Percentiles rank a stretch among this genome's conserved stretches.
Evolutionary conservation across 2,888 invertebrate genomes (phyloP).

Genomic region (Ctena decussata): DNA sequence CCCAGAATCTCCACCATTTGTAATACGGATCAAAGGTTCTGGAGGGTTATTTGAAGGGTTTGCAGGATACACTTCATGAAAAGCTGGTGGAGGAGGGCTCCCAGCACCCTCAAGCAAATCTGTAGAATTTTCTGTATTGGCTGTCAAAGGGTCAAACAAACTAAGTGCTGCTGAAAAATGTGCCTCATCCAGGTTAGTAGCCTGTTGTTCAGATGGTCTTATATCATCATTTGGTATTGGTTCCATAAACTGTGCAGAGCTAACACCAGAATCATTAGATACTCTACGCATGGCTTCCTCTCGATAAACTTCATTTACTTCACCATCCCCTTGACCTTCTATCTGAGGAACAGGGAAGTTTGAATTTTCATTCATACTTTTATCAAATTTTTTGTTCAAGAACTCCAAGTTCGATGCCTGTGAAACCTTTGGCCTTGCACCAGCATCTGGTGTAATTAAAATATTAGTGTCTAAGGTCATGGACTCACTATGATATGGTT

Average conservation of each 20-base stretch:
- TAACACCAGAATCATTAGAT: conserved; percentile 62
- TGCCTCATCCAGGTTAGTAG: conserved; percentile 79
- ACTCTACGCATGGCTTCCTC: conserved; percentile 14
- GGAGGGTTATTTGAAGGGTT: conserved; percentile 2
- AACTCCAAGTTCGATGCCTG: not conserved
- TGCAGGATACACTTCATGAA: conserved; percentile 24
- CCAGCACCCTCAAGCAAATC: conserved; percentile 59
- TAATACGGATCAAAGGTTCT: conserved; percentile 18
- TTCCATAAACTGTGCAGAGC: conserved; percentile 45
- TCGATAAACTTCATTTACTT: not conserved
- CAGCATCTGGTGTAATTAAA: conserved; percentile 40
- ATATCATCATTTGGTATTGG: conserved; percentile 64
- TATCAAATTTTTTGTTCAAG: not conserved
- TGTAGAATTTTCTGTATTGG: conserved; percentile 21
- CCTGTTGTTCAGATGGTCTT: conserved; percentile 82
- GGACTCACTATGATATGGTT: not conserved
- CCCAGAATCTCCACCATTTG: not conserved
- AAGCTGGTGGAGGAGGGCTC: conserved; percentile 41
- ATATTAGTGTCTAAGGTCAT: conserved; percentile 32
- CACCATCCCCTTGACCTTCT: not conserved
- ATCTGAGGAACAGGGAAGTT: not conserved
- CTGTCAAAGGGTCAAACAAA: conserved; percentile 78
- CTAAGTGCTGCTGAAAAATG: conserved; percentile 80
- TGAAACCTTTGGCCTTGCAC: conserved; percentile 56
- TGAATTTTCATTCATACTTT: not conserved